Base-by-base conservation (phyloP, 2,888 invertebrate genomes). In the Chalcis sispes region DNA sequence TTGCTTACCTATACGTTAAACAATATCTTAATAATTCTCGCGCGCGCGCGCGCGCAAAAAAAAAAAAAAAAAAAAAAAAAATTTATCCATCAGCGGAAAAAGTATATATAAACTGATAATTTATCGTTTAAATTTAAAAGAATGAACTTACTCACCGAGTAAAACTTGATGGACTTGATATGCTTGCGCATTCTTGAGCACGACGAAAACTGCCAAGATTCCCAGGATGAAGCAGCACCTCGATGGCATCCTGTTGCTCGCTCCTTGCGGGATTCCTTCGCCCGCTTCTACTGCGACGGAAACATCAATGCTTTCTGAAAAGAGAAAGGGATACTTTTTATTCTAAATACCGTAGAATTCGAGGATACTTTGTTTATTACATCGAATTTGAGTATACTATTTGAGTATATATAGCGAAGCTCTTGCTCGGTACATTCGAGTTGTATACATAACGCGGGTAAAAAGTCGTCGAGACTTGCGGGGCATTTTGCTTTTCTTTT, bases 181-280 rank as follows among this genome's bases (percentile, higher is more conserved):
- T 3, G 62, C 50, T 3, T 42, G 50, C 15, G 52, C 75, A 13
- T 8, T 42, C 50, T 61, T 54, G 40, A 23, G 52, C 52, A 72
- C 40, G 13, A 48, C 15, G 7, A 76, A 20, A 18, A 67, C 27
- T 27, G 70, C 70, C 40, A 77, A 25, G 32, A 77, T 18, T 27
- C 56, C 73, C 70, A 77, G 65, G 42, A 73, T 27, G 4, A 40
- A 2, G 10, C 40, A 18, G 48, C 69, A 52, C 59, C 73, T 64
- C 72, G 71, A 54, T 36, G 61, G 76, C 76, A 76, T 76, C 56
- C 67, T 76, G 65, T n/a, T 10, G 25, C 18, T 18, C 36, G 67
- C 46, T 56, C n/a, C 48, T 27, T 29, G 15, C 2, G 10, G 46
- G 10, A 23, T 48, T 8, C 23, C 42, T 20, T 42, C 65, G 25